Base-by-base conservation (phyloP, 2,797 vertebrate species). In the Smutsia temminckii region DNA sequence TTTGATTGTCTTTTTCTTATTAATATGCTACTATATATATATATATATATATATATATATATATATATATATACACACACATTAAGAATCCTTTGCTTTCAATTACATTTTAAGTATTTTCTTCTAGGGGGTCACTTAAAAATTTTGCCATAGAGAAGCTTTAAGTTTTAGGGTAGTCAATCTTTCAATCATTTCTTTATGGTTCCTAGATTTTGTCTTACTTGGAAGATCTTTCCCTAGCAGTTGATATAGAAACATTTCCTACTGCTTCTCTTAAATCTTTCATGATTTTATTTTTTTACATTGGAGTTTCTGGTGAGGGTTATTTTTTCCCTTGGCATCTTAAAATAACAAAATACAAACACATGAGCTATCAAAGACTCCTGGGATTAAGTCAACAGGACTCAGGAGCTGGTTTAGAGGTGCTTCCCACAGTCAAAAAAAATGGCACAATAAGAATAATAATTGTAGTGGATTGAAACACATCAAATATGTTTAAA, bases 141-240 rank as follows among this genome's bases (percentile, higher is more conserved):
- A 68, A 86, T 69, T 89, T 86, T 91, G 34, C 69, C 74, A 27
- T n/a, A 77, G 46, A 71, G 17, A 68, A 93, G 16, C 37, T 87
- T 87, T 72, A 64, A 89, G 55, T 85, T 74, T 81, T 18, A 14
- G 14, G 20, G 40, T 49, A 23, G 55, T 66, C 51, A 37, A 42
- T 29, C 34, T 85, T 89, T 85, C 32, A 57, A 3, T 57, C n/a
- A 89, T 93, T 86, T 85, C 72, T 68, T 59, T 74, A 85, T 90
- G 79, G 59, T 1, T 68, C 5, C 55, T 75, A 72, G 74, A 90
- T 75, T 6, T 90, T 53, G 3, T 32, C 59, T 95, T 78, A 63
- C 13, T 69, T 74, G 42, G 40, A 85, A 93, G 49, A 88, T 1
- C 21, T 90, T 66, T 90, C 68, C 86, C 49, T 75, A 59, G 13